These are phyloP conservation scores for Hemibagrus guttatus DNA, from an alignment of 2,797 vertebrate species.

Conservation along the genomic window DNA sequence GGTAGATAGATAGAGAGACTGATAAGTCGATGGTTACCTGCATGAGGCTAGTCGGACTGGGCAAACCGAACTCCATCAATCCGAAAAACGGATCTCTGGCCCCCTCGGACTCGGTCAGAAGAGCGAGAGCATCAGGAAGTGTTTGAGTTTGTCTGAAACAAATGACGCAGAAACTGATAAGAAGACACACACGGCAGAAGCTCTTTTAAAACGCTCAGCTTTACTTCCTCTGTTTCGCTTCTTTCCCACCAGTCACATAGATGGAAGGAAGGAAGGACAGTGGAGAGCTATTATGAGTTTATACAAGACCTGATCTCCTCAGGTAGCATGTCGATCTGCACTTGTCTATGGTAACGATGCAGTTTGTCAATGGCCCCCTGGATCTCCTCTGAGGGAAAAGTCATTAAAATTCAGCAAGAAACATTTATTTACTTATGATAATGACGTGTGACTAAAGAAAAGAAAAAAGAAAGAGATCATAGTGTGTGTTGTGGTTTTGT, in stretches of 20 bases:
- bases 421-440: too few species aligned
- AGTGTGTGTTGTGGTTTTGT: not conserved
- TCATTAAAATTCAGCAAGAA: not conserved
- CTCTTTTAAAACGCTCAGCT: too few species aligned
- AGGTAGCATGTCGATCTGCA: constrained; percentile 75
- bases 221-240: not conserved
- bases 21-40: constrained; percentile 63
- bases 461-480: not conserved
- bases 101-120: constrained; percentile 75
- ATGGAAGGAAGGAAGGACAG: not conserved
- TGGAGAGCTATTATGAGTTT: too few species aligned
- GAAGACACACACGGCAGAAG: not conserved
- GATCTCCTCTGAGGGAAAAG: constrained; percentile 76
- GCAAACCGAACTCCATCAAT: constrained; percentile 71
- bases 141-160: constrained; percentile 62
- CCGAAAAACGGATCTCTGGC: constrained; percentile 84
- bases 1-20: not conserved
- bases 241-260: not conserved
- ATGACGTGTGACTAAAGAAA: not conserved
- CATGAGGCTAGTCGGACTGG: constrained; percentile 74
- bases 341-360: constrained; percentile 60
- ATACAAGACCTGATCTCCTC: constrained; percentile 67
- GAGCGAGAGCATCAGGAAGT: constrained; percentile 69
- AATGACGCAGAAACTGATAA: not conserved
- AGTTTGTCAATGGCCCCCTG: constrained; percentile 74